Evolutionary conservation across 2,113 vertebrate species (phyloP), one percentile per base, ranked within the genome.

Genomic region (Stegastes partitus): DNA sequence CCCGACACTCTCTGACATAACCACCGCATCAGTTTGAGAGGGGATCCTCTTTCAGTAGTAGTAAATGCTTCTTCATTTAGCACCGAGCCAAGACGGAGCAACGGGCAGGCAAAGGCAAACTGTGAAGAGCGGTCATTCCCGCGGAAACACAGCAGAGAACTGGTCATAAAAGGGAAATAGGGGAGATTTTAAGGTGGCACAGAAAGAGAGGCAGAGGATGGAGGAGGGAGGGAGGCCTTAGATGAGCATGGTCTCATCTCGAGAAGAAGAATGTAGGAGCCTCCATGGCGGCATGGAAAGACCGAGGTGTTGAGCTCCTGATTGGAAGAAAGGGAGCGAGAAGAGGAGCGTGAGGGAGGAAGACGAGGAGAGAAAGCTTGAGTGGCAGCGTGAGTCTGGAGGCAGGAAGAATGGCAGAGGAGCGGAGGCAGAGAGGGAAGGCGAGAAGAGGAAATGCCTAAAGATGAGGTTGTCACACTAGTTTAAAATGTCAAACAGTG

Each of bases 381-480:
- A 88, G 57, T 67, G 64, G 56, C 64, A 68, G 42, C 63, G 26
- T 0, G 31, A 66, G 57, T 61, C 68, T 68, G 22, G 69, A 81
- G 72, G 74, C 65, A 76, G 56, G 53, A 72, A 31, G 74, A 82
- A 45, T 8, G 19, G 55, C 74, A 68, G 64, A 70, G 74, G 69
- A 77, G 67, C 31, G 21, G 72, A 37, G 44, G 37, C 45, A 37
- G 73, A 65, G 42, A 63, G 54, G 67, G 77, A 53, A 26, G 57
- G 77, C 19, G 44, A 71, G 75, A 63, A 23, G 56, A 86, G 72
- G 77, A 83, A 82, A 68, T 44, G 58, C 72, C 79, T 82, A 53
- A 87, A 77, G 80, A 87, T 82, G 85, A 92, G 82, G 79, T 51
- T 78, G 87, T 91, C 83, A 84, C 54, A 73, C 53, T 56, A 64